A percentile compares a stretch with the other conserved stretches of the same genome.
Conservation (phyloP, 2,888 invertebrate species). For the Tholera decimalis region DNA sequence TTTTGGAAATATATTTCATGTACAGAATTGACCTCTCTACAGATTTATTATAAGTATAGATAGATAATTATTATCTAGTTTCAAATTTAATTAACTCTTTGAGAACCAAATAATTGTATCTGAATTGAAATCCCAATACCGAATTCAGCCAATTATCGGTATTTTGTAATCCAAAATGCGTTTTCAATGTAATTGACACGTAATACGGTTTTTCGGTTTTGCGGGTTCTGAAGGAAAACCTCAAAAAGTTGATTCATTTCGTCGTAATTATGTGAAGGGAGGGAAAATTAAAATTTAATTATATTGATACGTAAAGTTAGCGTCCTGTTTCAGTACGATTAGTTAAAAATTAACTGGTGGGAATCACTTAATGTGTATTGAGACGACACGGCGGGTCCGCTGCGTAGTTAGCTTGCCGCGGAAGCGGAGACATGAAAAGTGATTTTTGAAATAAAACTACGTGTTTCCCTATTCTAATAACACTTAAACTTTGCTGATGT, state of each 20-base stretch:
- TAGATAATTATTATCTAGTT: no score
- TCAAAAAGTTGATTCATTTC: conserved; percentile 42
- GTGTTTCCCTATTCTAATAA: background rate
- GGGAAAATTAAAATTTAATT: conserved; percentile 44
- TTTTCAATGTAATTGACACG: conserved; percentile 28
- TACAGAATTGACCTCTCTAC: no score
- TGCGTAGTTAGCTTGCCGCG: conserved; percentile 2
- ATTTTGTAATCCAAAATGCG: conserved; percentile 31
- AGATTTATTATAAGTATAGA: no score
- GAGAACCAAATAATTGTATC: background rate
- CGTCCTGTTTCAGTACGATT: conserved; percentile 34
- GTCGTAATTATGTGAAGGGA: conserved; percentile 7
- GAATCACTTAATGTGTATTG: conserved; percentile 9
- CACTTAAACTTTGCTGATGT: conserved; percentile 3
- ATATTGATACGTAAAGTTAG: conserved; percentile 20
- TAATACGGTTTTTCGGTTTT: conserved; percentile 13
- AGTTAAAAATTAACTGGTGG: conserved; percentile 52
- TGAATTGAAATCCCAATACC: conserved; percentile 6
- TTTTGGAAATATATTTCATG: no score
- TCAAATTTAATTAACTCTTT: no score
- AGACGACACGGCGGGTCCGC: conserved; percentile 5
- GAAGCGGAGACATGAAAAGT: background rate
- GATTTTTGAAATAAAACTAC: background rate
- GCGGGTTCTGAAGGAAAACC: conserved; percentile 31
- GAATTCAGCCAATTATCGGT: conserved; percentile 22